Conservation (phyloP, 1,140 invertebrate species). For the Lepeophtheirus salmonis region DNA sequence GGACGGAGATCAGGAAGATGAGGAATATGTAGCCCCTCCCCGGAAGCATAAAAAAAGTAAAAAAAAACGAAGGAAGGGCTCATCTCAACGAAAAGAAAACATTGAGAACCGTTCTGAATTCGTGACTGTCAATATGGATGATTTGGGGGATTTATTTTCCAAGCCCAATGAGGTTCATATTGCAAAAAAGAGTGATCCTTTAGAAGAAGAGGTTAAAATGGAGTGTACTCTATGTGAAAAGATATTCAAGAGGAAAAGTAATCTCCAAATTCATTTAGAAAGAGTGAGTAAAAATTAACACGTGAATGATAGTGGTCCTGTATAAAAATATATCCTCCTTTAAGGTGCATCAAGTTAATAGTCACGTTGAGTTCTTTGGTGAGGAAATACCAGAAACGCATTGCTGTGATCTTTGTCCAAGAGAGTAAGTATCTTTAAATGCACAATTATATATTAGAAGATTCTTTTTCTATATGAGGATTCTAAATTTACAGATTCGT, state of each 20-base stretch:
- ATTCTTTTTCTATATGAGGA: too few species aligned
- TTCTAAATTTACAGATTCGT: constrained; percentile 2
- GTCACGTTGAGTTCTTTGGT: background rate
- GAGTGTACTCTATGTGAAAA: constrained; percentile 1
- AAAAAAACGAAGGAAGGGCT: background rate
- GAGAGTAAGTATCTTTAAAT: constrained; percentile 11
- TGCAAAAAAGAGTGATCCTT: constrained; percentile 10
- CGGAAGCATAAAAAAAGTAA: background rate
- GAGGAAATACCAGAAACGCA: constrained; percentile 8
- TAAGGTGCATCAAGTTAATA: background rate
- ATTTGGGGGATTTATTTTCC: constrained; percentile 9
- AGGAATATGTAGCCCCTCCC: background rate
- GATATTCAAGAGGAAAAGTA: constrained; percentile 5
- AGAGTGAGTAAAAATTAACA: background rate
- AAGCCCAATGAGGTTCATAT: background rate
- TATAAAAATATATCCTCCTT: background rate
- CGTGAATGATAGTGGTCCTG: background rate
- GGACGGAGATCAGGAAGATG: background rate
- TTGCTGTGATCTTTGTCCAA: constrained; percentile 1
- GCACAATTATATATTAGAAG: too few species aligned
- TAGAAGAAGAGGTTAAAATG: background rate
- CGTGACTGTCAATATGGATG: constrained; percentile 7
- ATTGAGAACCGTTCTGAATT: constrained; percentile 3
- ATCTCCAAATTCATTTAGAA: constrained; percentile 13
- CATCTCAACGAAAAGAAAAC: background rate